These are phyloP conservation scores for Yponomeuta sedellus DNA, from an alignment of 2,888 invertebrate genomes.

Conservation along the genomic window DNA sequence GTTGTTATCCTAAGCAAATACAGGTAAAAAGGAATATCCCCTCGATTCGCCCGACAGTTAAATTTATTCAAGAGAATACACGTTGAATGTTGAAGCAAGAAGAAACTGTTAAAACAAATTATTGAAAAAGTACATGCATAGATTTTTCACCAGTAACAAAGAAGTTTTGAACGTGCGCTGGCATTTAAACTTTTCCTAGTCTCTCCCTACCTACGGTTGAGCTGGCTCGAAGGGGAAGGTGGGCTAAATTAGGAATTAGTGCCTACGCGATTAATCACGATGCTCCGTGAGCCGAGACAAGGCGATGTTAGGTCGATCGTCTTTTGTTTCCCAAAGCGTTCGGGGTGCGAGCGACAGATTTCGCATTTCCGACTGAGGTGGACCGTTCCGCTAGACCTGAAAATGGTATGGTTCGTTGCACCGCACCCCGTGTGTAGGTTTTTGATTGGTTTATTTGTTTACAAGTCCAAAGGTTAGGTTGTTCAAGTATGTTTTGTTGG, in stretches of 20 bases:
- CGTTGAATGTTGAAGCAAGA: not conserved
- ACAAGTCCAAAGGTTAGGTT: constrained; percentile 44
- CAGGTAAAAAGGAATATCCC: not conserved
- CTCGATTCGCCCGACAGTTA: not conserved
- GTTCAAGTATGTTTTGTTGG: constrained; percentile 19
- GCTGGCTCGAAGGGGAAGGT: constrained; percentile 51
- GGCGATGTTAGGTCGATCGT: constrained; percentile 23
- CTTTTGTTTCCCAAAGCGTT: constrained; percentile 39
- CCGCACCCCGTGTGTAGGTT: constrained; percentile 50
- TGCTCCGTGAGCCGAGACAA: constrained; percentile 19
- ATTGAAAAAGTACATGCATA: constrained; percentile 5
- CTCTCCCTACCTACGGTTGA: constrained; percentile 4
- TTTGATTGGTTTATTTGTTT: constrained; percentile 46
- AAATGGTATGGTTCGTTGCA: constrained; percentile 67
- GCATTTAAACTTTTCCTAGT: constrained; percentile 15
- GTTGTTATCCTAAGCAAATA: not conserved
- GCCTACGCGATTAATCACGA: constrained; percentile 71
- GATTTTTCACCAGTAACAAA: constrained; percentile 17
- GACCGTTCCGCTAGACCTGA: constrained; percentile 62
- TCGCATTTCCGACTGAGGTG: constrained; percentile 19
- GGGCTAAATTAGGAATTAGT: constrained; percentile 74
- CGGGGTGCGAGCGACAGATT: constrained; percentile 30
- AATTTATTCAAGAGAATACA: not conserved
- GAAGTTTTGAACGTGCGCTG: constrained; percentile 9
- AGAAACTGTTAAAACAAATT: not conserved